Evolutionary conservation across 2,888 invertebrate species (phyloP), one percentile per base, ranked within the genome.

Genomic region (Nomada goodeniana): DNA sequence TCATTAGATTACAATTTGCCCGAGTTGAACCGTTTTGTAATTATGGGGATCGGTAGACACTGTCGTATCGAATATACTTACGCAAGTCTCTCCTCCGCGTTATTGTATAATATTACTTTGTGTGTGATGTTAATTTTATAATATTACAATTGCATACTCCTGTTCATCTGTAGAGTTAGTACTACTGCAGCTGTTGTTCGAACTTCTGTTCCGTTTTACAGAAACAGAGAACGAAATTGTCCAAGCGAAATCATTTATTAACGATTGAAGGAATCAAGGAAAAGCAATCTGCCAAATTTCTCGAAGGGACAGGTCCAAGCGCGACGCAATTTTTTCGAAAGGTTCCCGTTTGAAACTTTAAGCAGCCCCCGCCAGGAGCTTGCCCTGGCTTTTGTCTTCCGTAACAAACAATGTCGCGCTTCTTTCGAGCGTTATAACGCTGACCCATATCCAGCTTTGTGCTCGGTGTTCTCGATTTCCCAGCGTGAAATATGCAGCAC

Each of bases 391-490:
- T 84, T 84, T 84, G 84, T 84, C 84, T 78, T 60, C 26, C 64
- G 72, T 63, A 64, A 75, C 84, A 80, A 84, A 83, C 83, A 84
- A 69, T 72, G 80, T 76, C 74, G 76, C 60, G 80, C 78, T 65
- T 80, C 75, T 75, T 80, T 77, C 76, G 69, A 65, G 71, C 83
- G 75, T 83, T 80, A 81, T 80, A 84, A 80, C 84, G 74, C 76
- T 77, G 84, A 84, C 84, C 84, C 65, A 84, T 69, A 81, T 84
- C 75, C 75, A 69, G 84, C 84, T 84, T 84, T 75, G 74, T 75
- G 70, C 68, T 57, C 29, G 60, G 50, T 64, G 74, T 75, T 75
- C 80, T 65, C 84, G 67, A 80, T 80, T 83, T 71, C 72, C 73
- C 80, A 74, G 52, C 63, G 76, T 73, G 80, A 84, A 83, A 83